Evolutionary conservation across 1,140 invertebrate genomes (phyloP).

Genomic region (Hyles vespertilio): DNA sequence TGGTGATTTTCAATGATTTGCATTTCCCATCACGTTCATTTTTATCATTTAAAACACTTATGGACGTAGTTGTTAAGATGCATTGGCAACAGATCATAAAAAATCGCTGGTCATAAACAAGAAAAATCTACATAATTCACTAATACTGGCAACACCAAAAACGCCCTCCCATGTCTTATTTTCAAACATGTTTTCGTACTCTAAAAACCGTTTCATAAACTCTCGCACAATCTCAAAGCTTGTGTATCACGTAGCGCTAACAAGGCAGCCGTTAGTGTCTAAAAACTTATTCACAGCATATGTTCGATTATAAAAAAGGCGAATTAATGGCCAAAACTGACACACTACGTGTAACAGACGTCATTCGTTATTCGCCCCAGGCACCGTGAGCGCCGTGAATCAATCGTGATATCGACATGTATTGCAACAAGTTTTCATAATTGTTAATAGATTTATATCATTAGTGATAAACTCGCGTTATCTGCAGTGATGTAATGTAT

Average conservation of each 20-base stretch:
- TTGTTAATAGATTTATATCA: constrained; percentile 16
- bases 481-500: background rate
- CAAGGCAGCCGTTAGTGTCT: constrained; percentile 6
- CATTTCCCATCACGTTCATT: no score
- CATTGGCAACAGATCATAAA: no score
- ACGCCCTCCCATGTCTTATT: no score
- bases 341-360: constrained; percentile 14
- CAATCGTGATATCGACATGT: background rate
- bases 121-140: no score
- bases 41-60: no score
- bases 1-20: no score
- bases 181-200: no score
- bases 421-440: constrained; percentile 14
- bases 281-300: constrained; percentile 12
- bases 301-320: constrained; percentile 17
- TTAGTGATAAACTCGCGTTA: background rate
- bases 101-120: no score
- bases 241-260: constrained; percentile 4
- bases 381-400: constrained; percentile 13
- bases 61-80: no score
- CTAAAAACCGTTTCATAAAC: no score
- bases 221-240: background rate
- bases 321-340: constrained; percentile 14
- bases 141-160: no score
- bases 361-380: constrained; percentile 14